phyloP scores from a whole-genome alignment of 2,888 invertebrate species.

The Meganola albula region DNA sequence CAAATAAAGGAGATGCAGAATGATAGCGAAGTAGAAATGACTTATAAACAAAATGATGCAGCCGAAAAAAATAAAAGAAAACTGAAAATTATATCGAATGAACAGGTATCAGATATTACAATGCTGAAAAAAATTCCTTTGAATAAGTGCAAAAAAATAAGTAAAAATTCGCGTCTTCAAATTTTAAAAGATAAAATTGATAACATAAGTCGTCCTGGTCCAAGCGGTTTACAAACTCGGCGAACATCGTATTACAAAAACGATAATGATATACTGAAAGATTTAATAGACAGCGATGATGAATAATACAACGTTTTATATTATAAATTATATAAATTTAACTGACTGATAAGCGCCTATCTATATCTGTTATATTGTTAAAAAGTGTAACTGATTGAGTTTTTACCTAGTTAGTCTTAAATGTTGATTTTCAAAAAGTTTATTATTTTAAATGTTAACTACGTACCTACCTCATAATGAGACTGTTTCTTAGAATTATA shows the following conservation, averaged over 20 bases:
- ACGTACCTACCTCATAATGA: constrained; percentile 8
- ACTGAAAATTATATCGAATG: constrained; percentile 15
- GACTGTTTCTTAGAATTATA: constrained; percentile 9
- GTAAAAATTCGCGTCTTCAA: constrained; percentile 11
- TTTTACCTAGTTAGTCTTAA: constrained; percentile 3
- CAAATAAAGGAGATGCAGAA: constrained; percentile 10
- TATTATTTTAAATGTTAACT: constrained; percentile 5
- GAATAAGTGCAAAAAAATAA: constrained; percentile 12
- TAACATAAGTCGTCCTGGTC: constrained; percentile 10
- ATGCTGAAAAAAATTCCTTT: constrained; percentile 12
- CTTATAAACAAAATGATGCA: constrained; percentile 13
- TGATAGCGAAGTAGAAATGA: constrained; percentile 13
- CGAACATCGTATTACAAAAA: constrained; percentile 11
- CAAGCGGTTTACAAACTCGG: constrained; percentile 15
- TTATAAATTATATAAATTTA: constrained; percentile 10
- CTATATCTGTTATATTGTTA: constrained; percentile 5
- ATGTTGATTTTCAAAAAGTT: constrained; percentile 5
- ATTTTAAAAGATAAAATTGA: constrained; percentile 7
- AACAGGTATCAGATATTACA: constrained; percentile 15
- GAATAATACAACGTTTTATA: constrained; percentile 9
- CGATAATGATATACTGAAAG: constrained; percentile 9
- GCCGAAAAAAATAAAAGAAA: constrained; percentile 11
- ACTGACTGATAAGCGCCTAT: constrained; percentile 6
- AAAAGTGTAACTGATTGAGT: constrained; percentile 4
- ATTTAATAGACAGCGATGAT: constrained; percentile 9